A percentile compares a stretch with the other conserved stretches of the same genome.
phyloP scores from a whole-genome alignment of 2,113 vertebrate species.

The Amazona vittata region DNA sequence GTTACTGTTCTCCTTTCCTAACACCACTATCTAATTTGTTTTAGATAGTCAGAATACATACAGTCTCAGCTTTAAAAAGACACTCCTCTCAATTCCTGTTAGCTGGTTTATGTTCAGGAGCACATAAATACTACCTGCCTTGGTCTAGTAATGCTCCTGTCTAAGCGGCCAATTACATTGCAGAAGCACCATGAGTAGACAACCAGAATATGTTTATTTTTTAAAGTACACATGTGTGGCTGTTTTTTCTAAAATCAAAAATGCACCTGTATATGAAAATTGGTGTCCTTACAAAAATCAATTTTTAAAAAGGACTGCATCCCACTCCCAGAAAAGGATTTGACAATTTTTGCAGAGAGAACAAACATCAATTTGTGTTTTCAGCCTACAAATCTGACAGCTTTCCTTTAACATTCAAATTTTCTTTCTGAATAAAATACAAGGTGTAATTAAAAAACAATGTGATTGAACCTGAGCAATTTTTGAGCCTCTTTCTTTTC shows the following conservation, averaged over 20 bases:
- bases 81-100: neutral
- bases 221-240: neutral
- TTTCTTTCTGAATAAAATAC: neutral
- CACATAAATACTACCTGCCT: neutral
- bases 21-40: neutral
- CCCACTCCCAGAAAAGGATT: neutral
- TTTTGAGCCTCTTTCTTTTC: conserved; percentile 41
- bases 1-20: neutral
- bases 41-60: neutral
- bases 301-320: neutral
- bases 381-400: neutral
- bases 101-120: neutral
- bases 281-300: neutral
- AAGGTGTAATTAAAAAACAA: neutral
- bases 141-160: neutral
- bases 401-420: neutral
- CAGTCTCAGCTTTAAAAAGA: neutral
- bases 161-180: neutral
- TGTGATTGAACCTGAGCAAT: conserved; percentile 41
- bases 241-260: neutral
- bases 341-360: neutral
- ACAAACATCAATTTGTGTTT: neutral
- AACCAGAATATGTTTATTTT: neutral
- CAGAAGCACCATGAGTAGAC: neutral
- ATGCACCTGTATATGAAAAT: neutral